Base-by-base conservation (phyloP, 2,113 vertebrate genomes). In the Amblyopsis rosae region DNA sequence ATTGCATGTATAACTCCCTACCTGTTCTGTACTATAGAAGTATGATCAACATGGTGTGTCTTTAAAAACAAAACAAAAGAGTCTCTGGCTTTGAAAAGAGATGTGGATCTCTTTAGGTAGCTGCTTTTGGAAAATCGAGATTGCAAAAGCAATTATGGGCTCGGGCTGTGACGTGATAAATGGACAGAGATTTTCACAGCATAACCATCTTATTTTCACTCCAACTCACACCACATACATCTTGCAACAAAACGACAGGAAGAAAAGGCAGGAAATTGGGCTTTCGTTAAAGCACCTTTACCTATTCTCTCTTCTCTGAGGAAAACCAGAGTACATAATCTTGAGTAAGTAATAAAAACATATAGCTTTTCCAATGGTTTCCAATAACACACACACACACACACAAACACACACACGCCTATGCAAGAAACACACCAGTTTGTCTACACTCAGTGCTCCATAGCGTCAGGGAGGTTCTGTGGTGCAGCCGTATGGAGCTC, bases 401-500 rank as follows among this genome's bases (percentile, higher is more conserved):
- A 68, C 51, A 48, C 32, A 59, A 47, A 81, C 59, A 64, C 17
- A 56, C 51, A 53, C 35, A 53, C 63, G 76, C 76, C 74, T 70
- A 62, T 19, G 80, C 82, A 81, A 85, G 84, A 87, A 80, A 76
- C 75, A 64, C 71, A 71, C 56, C 66, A 75, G 48, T 82, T 86
- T 77, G 60, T 77, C 62, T 70, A n/a, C 65, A 81, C 82, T 88
- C 81, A 84, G 84, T 86, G 85, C 68, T 82, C 79, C 84, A 48
- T 11, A 63, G 69, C 75, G 47, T 83, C 65, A 73, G 85, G 82
- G 80, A 82, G 88, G 84, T 85, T 84, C 88, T 88, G 85, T 90
- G 90, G 89, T 85, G 59, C 70, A 83, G 69, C 82, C 86, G 88
- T 89, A 89, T 89, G 91, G 86, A 81, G 74, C 64, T 67, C 82